These are phyloP conservation scores for Carassius gibelio DNA, from an alignment of 2,113 vertebrate species.

Conservation along the genomic window DNA sequence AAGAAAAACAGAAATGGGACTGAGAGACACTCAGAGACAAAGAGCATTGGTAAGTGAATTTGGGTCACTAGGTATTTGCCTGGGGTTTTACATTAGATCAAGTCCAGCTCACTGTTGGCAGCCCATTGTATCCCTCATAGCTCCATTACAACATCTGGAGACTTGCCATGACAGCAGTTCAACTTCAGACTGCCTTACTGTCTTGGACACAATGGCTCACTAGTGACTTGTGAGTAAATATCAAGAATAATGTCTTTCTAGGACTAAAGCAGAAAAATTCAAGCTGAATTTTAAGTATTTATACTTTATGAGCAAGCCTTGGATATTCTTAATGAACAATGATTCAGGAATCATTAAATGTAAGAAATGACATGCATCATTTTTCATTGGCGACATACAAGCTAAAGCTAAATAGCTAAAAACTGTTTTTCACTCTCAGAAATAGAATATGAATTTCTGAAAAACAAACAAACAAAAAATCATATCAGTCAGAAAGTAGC, in stretches of 20 bases:
- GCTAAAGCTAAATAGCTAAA: background rate
- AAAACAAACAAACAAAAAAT: background rate
- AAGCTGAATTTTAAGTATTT: background rate
- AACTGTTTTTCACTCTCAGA: background rate
- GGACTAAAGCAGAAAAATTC: background rate
- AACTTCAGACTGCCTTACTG: conserved; percentile 36
- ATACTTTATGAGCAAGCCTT: background rate
- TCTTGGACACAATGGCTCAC: conserved; percentile 29
- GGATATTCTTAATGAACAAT: background rate
- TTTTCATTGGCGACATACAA: background rate
- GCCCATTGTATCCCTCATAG: conserved; percentile 39
- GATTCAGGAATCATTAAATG: background rate
- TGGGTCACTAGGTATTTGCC: background rate
- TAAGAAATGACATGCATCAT: background rate
- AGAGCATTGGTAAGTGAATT: background rate
- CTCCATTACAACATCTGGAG: conserved; percentile 6
- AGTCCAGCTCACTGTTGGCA: background rate
- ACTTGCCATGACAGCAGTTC: conserved; percentile 44
- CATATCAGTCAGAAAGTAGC: background rate
- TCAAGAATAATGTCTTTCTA: conserved; percentile 19
- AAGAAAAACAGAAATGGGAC: background rate
- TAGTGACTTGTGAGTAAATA: conserved; percentile 31
- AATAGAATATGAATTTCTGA: background rate
- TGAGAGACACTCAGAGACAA: background rate
- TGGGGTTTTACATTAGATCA: background rate